phyloP scores from a whole-genome alignment of 2,888 invertebrate genomes.

The Macaria notata region DNA sequence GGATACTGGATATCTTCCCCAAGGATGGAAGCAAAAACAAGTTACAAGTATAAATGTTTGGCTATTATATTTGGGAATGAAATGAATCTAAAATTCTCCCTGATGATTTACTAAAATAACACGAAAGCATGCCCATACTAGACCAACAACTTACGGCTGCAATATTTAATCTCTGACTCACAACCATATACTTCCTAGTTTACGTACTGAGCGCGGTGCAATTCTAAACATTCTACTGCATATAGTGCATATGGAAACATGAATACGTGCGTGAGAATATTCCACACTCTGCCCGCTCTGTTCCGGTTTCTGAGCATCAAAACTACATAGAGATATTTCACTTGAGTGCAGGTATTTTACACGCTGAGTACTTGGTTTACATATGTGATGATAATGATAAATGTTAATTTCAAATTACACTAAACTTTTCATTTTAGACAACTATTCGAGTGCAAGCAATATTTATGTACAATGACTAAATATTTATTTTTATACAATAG shows the following conservation, averaged over 20 bases:
- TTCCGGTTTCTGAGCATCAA: conserved; percentile 50
- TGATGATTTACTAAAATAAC: too few species aligned
- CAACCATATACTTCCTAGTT: not conserved
- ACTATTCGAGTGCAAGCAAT: too few species aligned
- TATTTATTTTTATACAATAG: too few species aligned
- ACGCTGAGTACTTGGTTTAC: conserved; percentile 45
- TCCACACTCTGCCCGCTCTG: conserved; percentile 43
- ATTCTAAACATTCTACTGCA: conserved; percentile 12
- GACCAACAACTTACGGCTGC: not conserved
- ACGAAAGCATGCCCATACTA: too few species aligned
- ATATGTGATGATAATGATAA: conserved; percentile 3
- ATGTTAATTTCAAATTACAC: too few species aligned
- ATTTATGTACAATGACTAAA: too few species aligned
- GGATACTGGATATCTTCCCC: too few species aligned
- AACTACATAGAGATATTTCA: conserved; percentile 13
- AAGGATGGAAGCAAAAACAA: too few species aligned
- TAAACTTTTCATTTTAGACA: too few species aligned
- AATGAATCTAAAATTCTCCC: too few species aligned
- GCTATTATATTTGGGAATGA: too few species aligned
- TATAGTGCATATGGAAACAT: conserved; percentile 21
- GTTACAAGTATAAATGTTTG: too few species aligned
- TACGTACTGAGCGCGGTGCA: conserved; percentile 27
- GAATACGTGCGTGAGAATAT: conserved; percentile 55
- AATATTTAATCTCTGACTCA: conserved; percentile 16
- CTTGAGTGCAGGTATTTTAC: conserved; percentile 25